These are phyloP conservation scores for Onthophagus taurus DNA, from an alignment of 1,140 invertebrate genomes.

Conservation along the genomic window DNA sequence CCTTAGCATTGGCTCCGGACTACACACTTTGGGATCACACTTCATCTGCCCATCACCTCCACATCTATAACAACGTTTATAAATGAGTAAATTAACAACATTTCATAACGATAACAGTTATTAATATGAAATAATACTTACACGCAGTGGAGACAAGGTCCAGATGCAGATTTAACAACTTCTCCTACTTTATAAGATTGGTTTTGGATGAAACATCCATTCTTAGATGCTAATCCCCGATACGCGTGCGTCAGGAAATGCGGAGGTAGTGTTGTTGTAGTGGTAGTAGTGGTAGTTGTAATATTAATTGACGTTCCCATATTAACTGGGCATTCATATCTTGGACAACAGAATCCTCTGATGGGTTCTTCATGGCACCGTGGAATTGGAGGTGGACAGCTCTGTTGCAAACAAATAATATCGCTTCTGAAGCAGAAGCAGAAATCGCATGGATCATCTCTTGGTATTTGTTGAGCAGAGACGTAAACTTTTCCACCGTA, in stretches of 20 bases:
- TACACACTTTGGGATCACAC: conserved; percentile 80
- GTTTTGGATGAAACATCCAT: conserved; percentile 76
- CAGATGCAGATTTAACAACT: conserved; percentile 70
- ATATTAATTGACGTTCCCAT: conserved; percentile 68
- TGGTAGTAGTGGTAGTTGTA: conserved; percentile 74
- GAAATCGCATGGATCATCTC: conserved; percentile 90
- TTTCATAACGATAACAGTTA: too few relatives aligned
- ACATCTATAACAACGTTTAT: conserved; percentile 54
- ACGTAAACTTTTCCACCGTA: conserved; percentile 88
- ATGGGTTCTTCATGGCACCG: conserved; percentile 87
- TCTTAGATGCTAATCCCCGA: conserved; percentile 58
- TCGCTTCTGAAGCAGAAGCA: conserved; percentile 96
- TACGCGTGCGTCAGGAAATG: conserved; percentile 71
- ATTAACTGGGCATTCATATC: conserved; percentile 86
- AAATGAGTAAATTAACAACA: too few relatives aligned
- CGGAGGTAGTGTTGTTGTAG: conserved; percentile 73
- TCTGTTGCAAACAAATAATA: conserved; percentile 90
- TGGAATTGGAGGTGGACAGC: conserved; percentile 85
- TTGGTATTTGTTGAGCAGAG: conserved; percentile 87
- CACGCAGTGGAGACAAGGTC: conserved; percentile 86
- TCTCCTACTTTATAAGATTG: conserved; percentile 76
- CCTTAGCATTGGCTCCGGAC: conserved; percentile 75
- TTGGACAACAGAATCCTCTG: conserved; percentile 85
- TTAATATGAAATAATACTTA: too few relatives aligned
- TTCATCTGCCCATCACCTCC: conserved; percentile 85